Conservation (phyloP, 2,797 vertebrate genomes). For the Oreortyx pictus region DNA sequence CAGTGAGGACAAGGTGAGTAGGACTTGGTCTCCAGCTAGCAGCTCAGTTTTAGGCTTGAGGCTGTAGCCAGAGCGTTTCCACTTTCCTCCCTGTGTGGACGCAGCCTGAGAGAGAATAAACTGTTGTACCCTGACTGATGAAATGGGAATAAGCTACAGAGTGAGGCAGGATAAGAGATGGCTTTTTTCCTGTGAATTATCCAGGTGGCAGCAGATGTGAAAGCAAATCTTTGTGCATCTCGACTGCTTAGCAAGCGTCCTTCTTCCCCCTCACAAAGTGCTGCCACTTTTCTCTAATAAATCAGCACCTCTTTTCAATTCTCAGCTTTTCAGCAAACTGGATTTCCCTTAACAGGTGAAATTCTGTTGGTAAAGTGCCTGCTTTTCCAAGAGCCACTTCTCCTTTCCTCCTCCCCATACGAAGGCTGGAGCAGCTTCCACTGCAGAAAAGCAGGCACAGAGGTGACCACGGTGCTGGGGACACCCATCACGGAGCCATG, state of each 20-base stretch:
- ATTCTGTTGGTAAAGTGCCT: neutral
- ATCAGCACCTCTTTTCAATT: neutral
- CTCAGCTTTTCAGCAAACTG: neutral
- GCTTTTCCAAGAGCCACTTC: neutral
- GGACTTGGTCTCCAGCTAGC: neutral
- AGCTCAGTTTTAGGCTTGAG: neutral
- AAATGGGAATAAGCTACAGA: neutral
- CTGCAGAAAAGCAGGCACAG: too few species aligned
- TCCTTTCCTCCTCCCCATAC: neutral
- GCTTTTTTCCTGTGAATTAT: neutral
- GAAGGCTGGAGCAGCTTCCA: neutral
- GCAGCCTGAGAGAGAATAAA: fast-evolving
- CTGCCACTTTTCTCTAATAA: neutral
- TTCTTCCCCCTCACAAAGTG: fast-evolving
- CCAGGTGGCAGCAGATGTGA: neutral
- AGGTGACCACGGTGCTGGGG: neutral
- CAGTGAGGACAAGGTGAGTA: neutral
- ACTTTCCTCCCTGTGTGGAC: neutral
- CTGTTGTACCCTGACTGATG: neutral
- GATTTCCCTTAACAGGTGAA: neutral
- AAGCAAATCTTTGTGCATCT: neutral
- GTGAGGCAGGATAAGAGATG: neutral
- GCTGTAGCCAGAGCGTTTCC: fast-evolving
- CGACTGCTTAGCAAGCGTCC: neutral
- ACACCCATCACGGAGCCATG: neutral